A percentile compares a stretch with the other conserved stretches of the same genome.
Conservation (phyloP, 2,113 vertebrate genomes). For the Poicephalus gulielmi region DNA sequence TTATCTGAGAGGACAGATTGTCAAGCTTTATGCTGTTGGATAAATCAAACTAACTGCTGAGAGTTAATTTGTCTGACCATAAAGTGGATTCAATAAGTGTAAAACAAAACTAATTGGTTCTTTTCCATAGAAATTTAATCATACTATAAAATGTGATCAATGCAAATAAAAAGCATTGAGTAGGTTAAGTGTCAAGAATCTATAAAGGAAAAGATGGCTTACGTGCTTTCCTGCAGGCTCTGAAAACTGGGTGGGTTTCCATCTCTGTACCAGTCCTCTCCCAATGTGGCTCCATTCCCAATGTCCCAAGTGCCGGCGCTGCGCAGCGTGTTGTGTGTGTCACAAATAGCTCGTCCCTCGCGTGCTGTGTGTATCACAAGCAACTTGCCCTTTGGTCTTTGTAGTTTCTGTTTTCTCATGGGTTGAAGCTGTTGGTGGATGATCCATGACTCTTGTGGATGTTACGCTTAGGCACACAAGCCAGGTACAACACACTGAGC, state of each 20-base stretch:
- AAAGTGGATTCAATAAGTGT: constrained; percentile 80
- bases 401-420: not conserved
- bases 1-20: constrained; percentile 29
- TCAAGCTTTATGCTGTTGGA: constrained; percentile 52
- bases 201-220: constrained; percentile 59
- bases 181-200: constrained; percentile 73
- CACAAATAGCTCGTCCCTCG: not conserved
- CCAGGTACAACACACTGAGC: fast-evolving
- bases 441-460: not conserved
- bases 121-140: constrained; percentile 82
- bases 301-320: not conserved
- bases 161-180: constrained; percentile 78
- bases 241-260: not conserved
- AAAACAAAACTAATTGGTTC: constrained; percentile 83
- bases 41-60: constrained; percentile 76
- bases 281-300: not conserved
- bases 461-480: not conserved
- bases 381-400: not conserved
- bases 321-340: not conserved
- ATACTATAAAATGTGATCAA: constrained; percentile 81
- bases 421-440: not conserved
- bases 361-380: not conserved
- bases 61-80: constrained; percentile 80
- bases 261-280: not conserved
- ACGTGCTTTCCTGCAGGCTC: not conserved